Percentiles rank a stretch among this genome's conserved stretches.
Conservation (phyloP, 2,888 invertebrate genomes). For the Scrobipalpa atriplicella region DNA sequence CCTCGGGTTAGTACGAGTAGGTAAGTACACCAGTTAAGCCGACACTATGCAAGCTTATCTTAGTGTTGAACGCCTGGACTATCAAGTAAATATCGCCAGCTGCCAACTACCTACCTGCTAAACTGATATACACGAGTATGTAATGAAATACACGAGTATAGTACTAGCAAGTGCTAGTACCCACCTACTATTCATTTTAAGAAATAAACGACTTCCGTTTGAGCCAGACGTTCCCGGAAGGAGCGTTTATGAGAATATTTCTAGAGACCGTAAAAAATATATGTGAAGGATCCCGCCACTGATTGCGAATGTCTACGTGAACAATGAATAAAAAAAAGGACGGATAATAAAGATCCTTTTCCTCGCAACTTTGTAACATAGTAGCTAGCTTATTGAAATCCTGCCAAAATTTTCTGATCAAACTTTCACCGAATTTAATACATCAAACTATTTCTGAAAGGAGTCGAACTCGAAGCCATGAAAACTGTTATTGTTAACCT, state of each 20-base stretch:
- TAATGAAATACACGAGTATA: not conserved
- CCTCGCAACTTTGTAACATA: not conserved
- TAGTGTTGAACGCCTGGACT: not conserved
- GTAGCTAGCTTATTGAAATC: conserved; percentile 11
- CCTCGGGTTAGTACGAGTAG: no score
- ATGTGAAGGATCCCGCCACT: conserved; percentile 15
- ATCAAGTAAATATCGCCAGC: conserved; percentile 12
- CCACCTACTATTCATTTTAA: not conserved
- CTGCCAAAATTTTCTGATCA: conserved; percentile 16
- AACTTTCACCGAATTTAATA: not conserved
- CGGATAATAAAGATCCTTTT: conserved; percentile 17
- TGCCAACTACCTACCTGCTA: not conserved
- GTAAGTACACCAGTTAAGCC: not conserved
- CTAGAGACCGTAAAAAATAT: conserved; percentile 15
- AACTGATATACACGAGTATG: not conserved
- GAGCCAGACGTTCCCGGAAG: not conserved
- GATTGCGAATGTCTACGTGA: conserved; percentile 14
- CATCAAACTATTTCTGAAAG: not conserved
- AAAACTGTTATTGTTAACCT: not conserved
- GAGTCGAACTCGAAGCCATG: not conserved
- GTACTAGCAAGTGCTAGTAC: no score
- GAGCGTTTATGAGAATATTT: conserved; percentile 10
- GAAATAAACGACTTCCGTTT: not conserved
- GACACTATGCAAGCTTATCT: conserved; percentile 8
- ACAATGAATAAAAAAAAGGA: conserved; percentile 17